Percentiles rank a stretch among this genome's conserved stretches.
phyloP scores from a whole-genome alignment of 2,113 vertebrate genomes.

The Hyperopisus bebe region DNA sequence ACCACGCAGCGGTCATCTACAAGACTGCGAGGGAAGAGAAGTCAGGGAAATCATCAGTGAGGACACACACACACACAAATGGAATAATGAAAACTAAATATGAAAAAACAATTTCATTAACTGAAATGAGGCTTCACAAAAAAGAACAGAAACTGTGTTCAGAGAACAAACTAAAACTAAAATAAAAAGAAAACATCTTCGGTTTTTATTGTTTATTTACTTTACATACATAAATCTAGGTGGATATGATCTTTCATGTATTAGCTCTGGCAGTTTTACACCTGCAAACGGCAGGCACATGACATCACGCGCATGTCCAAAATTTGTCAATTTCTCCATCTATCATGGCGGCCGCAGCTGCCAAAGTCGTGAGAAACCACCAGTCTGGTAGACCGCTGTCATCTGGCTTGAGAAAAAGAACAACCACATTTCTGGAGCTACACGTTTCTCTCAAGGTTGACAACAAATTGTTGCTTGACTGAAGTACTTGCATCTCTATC shows the following conservation, averaged over 20 bases:
- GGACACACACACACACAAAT: background rate
- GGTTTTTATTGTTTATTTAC: background rate
- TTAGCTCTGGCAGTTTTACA: background rate
- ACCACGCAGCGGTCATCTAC: conserved; percentile 97
- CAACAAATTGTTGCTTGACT: background rate
- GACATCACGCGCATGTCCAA: background rate
- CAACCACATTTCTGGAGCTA: background rate
- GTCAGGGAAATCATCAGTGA: background rate
- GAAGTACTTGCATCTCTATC: background rate
- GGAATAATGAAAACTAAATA: background rate
- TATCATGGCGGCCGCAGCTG: background rate
- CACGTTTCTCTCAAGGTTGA: background rate
- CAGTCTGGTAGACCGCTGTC: background rate
- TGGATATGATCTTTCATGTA: background rate
- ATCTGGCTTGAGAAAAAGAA: background rate
- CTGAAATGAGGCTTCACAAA: background rate
- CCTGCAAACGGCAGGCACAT: background rate
- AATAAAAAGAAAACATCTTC: background rate
- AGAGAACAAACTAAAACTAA: background rate
- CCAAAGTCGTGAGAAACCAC: background rate
- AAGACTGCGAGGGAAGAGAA: conserved; percentile 65
- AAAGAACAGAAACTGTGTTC: background rate
- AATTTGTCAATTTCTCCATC: background rate
- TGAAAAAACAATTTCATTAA: background rate
- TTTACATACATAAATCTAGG: background rate